Evolutionary conservation across 2,888 invertebrate genomes (phyloP).

Genomic region (Galerucella pusilla): DNA sequence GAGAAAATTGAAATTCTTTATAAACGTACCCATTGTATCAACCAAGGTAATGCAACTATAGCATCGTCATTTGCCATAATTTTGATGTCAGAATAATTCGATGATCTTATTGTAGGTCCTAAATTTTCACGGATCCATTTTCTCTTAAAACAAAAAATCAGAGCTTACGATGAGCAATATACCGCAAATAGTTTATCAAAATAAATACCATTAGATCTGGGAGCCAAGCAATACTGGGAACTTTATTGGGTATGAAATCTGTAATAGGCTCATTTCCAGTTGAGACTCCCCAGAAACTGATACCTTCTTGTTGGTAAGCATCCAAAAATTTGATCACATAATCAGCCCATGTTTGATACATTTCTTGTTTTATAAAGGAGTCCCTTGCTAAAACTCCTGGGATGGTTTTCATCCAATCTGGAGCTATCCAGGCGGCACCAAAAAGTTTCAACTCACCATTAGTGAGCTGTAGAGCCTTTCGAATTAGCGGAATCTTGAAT

Average conservation of each 20-base stretch:
- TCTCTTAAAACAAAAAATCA: constrained; percentile 63
- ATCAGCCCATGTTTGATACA: constrained; percentile 81
- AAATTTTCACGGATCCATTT: constrained; percentile 78
- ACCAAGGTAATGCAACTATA: constrained; percentile 44
- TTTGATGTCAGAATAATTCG: constrained; percentile 70
- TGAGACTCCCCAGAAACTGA: constrained; percentile 79
- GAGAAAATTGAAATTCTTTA: background rate
- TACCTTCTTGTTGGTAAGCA: constrained; percentile 75
- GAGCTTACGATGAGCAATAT: too few species aligned
- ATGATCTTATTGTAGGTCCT: constrained; percentile 76
- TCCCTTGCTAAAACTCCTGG: constrained; percentile 57
- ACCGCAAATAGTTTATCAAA: too few species aligned
- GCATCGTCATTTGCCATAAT: constrained; percentile 81
- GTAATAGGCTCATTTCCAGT: constrained; percentile 40
- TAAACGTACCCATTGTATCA: constrained; percentile 35
- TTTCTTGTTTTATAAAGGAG: constrained; percentile 61
- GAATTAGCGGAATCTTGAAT: constrained; percentile 57
- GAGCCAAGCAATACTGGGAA: constrained; percentile 38
- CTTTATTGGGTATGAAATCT: constrained; percentile 38
- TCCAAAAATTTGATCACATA: constrained; percentile 86
- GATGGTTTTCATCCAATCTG: constrained; percentile 68
- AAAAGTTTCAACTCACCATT: constrained; percentile 65
- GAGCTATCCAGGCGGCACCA: constrained; percentile 70
- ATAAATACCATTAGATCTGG: constrained; percentile 6
- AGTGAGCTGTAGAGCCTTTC: constrained; percentile 51